phyloP scores from a whole-genome alignment of 2,888 invertebrate genomes.

The Craniophora ligustri region DNA sequence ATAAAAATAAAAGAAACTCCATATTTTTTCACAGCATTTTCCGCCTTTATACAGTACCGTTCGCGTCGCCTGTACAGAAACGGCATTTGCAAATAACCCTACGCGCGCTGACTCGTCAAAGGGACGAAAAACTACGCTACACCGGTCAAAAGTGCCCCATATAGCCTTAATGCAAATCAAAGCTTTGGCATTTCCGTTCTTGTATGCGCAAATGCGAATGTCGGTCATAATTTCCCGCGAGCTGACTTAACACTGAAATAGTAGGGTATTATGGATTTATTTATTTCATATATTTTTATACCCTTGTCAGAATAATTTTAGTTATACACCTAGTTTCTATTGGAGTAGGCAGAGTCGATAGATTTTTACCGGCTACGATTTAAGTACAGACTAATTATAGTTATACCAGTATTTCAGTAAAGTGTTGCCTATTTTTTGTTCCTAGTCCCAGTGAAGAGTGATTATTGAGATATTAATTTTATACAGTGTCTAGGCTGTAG shows the following conservation, averaged over 20 bases:
- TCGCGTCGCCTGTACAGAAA: slow-evolving; percentile 13
- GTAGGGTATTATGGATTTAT: too few relatives aligned
- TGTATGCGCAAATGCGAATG: slow-evolving; percentile 35
- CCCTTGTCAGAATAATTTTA: slow-evolving; percentile 7
- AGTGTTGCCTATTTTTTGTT: too few relatives aligned
- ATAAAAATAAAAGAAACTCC: slow-evolving; percentile 7
- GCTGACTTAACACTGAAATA: slow-evolving; percentile 31
- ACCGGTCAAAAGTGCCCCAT: slow-evolving; percentile 53
- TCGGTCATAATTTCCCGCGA: slow-evolving; percentile 28
- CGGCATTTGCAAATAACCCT: slow-evolving; percentile 40
- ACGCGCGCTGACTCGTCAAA: slow-evolving; percentile 48
- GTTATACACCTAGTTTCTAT: too few relatives aligned
- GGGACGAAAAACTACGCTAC: slow-evolving; percentile 48
- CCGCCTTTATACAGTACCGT: background rate
- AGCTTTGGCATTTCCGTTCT: slow-evolving; percentile 49
- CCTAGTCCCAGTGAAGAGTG: too few relatives aligned
- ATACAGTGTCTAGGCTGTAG: too few relatives aligned
- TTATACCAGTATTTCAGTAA: too few relatives aligned
- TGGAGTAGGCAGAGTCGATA: too few relatives aligned
- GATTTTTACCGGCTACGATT: too few relatives aligned
- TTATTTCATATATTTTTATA: too few relatives aligned
- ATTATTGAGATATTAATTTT: too few relatives aligned
- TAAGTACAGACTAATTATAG: too few relatives aligned
- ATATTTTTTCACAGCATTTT: background rate
- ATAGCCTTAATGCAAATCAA: slow-evolving; percentile 56